phyloP scores from a whole-genome alignment of 1,140 invertebrate genomes.

The Trichomalopsis sarcophagae region DNA sequence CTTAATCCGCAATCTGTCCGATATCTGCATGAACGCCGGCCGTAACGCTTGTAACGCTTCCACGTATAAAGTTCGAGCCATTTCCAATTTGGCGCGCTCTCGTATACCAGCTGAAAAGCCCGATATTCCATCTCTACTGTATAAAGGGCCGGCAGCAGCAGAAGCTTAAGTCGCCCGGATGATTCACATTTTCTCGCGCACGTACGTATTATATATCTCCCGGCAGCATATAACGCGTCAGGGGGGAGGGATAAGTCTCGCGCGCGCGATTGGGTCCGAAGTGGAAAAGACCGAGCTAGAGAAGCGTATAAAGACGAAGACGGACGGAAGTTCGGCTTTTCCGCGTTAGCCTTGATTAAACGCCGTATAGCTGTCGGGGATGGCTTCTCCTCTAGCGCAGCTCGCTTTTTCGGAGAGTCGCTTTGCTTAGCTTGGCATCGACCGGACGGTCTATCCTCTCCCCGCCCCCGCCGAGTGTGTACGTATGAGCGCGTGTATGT shows the following conservation, averaged over 20 bases:
- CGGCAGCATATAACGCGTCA: neutral
- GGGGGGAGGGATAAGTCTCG: neutral
- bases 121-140: neutral
- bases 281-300: conserved; percentile 21
- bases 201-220: neutral
- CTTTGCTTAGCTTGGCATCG: conserved; percentile 59
- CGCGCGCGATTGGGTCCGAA: conserved; percentile 12
- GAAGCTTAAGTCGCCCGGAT: neutral
- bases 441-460: conserved; percentile 35
- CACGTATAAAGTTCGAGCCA: conserved; percentile 32
- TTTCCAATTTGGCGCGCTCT: conserved; percentile 37
- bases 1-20: conserved; percentile 16
- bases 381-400: conserved; percentile 35
- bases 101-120: conserved; percentile 24
- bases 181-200: conserved; percentile 41
- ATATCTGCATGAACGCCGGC: neutral
- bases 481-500: neutral
- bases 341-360: conserved; percentile 44
- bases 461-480: neutral
- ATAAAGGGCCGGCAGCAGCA: neutral
- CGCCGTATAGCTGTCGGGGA: neutral
- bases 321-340: conserved; percentile 45
- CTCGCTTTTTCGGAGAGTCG: conserved; percentile 25
- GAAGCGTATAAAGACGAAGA: conserved; percentile 8
- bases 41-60: neutral